Evolutionary conservation across 2,888 invertebrate species (phyloP).

Genomic region (Plagodis pulveraria): DNA sequence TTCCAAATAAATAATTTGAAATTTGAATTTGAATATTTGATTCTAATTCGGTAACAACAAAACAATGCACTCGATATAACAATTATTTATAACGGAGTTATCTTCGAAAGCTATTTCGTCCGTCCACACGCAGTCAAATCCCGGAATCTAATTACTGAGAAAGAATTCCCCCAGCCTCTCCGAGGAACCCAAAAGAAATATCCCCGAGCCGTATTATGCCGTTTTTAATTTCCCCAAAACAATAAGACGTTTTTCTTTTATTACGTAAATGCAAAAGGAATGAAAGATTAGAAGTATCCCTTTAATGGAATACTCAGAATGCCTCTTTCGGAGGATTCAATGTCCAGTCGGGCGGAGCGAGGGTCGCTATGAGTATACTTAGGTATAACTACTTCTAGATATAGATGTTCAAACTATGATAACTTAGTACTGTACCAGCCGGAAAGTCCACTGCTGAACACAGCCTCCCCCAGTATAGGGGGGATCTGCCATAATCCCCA

Average conservation of each 20-base stretch:
- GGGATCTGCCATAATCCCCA: too few relatives aligned
- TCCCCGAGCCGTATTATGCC: conserved; percentile 23
- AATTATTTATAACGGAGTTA: too few relatives aligned
- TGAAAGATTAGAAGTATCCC: conserved; percentile 25
- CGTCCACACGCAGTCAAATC: not conserved
- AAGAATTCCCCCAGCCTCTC: conserved; percentile 1
- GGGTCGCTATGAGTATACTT: not conserved
- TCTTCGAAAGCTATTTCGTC: too few relatives aligned
- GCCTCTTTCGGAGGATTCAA: not conserved
- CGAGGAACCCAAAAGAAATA: conserved; percentile 12
- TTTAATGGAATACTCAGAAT: conserved; percentile 26
- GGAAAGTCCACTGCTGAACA: too few relatives aligned
- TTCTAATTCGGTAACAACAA: too few relatives aligned
- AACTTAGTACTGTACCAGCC: too few relatives aligned
- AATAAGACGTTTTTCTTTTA: conserved; percentile 24
- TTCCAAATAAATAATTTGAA: too few relatives aligned
- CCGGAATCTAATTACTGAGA: not conserved
- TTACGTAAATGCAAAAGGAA: conserved; percentile 30
- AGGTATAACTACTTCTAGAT: not conserved
- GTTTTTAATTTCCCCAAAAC: conserved; percentile 31
- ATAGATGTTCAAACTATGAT: too few relatives aligned
- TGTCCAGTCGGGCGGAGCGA: conserved; percentile 2
- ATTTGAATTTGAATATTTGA: too few relatives aligned
- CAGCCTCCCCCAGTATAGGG: too few relatives aligned
- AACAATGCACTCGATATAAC: too few relatives aligned